Conservation (phyloP, 2,888 invertebrate genomes). For the Sclerodermus sp. region DNA sequence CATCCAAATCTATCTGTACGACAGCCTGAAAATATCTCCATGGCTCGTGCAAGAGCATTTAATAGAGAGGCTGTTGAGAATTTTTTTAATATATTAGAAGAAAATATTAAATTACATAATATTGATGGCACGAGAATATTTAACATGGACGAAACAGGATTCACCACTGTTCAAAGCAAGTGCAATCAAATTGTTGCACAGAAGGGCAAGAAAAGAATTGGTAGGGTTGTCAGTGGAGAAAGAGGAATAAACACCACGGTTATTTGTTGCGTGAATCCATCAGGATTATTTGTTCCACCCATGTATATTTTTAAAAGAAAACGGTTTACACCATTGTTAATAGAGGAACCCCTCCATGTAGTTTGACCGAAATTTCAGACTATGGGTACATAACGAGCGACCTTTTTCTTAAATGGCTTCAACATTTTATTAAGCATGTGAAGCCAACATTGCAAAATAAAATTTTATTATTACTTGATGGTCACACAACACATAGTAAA, state of each 20-base stretch:
- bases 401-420: no score
- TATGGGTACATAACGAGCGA: constrained; percentile 20
- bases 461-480: neutral
- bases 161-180: constrained; percentile 21
- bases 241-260: constrained; percentile 22
- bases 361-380: constrained; percentile 20
- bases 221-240: constrained; percentile 25
- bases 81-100: constrained; percentile 17
- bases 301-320: constrained; percentile 21
- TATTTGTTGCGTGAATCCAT: constrained; percentile 13
- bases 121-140: constrained; percentile 12
- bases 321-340: constrained; percentile 16
- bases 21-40: constrained; percentile 12
- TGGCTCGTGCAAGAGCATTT: constrained; percentile 15
- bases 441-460: neutral
- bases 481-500: no score
- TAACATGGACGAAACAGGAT: constrained; percentile 21
- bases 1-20: constrained; percentile 12
- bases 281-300: constrained; percentile 18
- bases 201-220: constrained; percentile 23
- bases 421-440: no score
- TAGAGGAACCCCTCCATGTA: constrained; percentile 16
- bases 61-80: constrained; percentile 13
- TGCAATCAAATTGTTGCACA: constrained; percentile 15
- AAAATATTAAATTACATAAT: constrained; percentile 8